Percentiles rank a stretch among this genome's conserved stretches.
These are phyloP conservation scores for Thereva unica DNA, from an alignment of 2,888 invertebrate genomes.

Conservation along the genomic window DNA sequence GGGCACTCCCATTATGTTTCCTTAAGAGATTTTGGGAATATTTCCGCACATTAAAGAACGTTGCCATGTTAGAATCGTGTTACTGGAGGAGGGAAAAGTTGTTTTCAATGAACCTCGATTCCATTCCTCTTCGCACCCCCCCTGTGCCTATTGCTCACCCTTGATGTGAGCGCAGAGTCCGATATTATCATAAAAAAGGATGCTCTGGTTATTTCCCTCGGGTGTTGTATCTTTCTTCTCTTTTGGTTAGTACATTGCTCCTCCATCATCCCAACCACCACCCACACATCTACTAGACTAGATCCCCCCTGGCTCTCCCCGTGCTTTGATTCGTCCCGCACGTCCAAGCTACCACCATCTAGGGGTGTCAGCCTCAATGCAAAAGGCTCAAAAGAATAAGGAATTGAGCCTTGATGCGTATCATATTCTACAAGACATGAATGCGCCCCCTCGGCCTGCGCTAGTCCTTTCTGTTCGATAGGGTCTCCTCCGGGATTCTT, in stretches of 20 bases:
- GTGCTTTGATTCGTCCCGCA: background rate
- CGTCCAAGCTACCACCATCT: conserved; percentile 16
- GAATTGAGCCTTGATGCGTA: conserved; percentile 35
- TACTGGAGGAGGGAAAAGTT: background rate
- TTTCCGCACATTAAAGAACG: no score
- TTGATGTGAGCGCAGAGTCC: conserved; percentile 16
- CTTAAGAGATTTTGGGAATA: no score
- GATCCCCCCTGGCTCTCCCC: background rate
- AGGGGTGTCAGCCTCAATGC: conserved; percentile 4
- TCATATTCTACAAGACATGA: conserved; percentile 7
- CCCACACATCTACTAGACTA: conserved; percentile 1
- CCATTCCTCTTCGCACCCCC: background rate
- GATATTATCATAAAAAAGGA: conserved; percentile 42
- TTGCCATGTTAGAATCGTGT: no score
- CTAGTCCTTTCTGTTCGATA: no score
- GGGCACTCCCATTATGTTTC: no score
- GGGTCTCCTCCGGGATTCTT: no score
- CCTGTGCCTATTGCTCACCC: conserved; percentile 4
- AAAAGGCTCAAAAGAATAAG: conserved; percentile 5
- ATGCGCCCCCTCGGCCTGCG: no score
- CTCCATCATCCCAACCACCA: background rate
- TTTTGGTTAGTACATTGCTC: conserved; percentile 5
- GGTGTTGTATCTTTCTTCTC: conserved; percentile 36
- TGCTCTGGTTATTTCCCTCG: conserved; percentile 41
- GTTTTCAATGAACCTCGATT: background rate